Percentiles rank a stretch among this genome's conserved stretches.
These are phyloP conservation scores for Rhabdornis inornatus DNA, from an alignment of 2,113 vertebrate species.

Conservation along the genomic window DNA sequence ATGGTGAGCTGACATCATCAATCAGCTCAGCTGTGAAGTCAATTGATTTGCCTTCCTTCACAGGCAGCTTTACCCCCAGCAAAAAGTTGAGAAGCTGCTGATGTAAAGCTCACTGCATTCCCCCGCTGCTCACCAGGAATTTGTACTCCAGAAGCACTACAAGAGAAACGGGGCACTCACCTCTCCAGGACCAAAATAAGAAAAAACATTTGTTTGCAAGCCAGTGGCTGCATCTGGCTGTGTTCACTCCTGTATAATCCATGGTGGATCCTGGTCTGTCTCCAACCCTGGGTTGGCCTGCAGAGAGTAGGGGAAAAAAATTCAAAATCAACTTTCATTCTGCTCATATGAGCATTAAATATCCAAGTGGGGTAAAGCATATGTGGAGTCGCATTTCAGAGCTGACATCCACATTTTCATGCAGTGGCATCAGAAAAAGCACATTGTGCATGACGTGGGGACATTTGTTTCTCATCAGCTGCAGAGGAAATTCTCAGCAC, in stretches of 20 bases:
- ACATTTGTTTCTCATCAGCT: conserved; percentile 24
- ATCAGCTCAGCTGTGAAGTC: neutral
- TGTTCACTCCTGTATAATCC: neutral
- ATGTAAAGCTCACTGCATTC: neutral
- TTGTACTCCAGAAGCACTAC: neutral
- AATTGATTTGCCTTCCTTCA: neutral
- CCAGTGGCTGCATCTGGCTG: neutral
- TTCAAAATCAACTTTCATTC: neutral
- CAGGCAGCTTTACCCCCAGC: neutral
- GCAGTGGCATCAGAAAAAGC: neutral
- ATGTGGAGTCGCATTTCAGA: neutral
- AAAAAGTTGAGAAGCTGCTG: neutral
- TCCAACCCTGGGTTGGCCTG: neutral
- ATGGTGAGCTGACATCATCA: neutral
- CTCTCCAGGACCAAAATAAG: neutral
- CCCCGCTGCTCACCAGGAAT: neutral
- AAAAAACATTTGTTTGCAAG: neutral
- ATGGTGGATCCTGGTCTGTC: neutral
- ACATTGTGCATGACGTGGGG: neutral
- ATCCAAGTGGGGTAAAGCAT: neutral
- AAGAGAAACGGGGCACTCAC: neutral
- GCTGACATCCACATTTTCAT: neutral
- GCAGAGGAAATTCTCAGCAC: neutral
- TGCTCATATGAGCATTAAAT: neutral
- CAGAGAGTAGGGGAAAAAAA: neutral